A percentile compares a stretch with the other conserved stretches of the same genome.
Conservation (phyloP, 2,888 invertebrate genomes). For the Drosophila algonquin region DNA sequence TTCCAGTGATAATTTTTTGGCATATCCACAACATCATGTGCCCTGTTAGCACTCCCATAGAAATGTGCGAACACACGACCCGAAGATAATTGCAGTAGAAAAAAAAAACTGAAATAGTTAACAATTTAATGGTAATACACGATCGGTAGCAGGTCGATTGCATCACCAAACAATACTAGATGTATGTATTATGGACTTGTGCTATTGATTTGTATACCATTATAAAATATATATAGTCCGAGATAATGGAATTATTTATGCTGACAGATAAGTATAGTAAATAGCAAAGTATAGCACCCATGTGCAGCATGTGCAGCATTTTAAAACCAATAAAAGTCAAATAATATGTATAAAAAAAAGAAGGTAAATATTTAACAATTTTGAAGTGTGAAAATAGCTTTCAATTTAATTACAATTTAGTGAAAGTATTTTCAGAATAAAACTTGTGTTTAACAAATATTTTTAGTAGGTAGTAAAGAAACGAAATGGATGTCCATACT, state of each 20-base stretch:
- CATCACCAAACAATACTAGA: background rate
- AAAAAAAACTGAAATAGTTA: background rate
- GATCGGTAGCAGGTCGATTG: background rate
- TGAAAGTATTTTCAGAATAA: background rate
- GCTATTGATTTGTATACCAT: too few relatives aligned
- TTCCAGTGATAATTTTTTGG: conserved; percentile 32
- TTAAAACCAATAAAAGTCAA: background rate
- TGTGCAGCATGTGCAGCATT: background rate
- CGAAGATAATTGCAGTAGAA: background rate
- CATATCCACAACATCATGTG: background rate
- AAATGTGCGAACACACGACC: background rate
- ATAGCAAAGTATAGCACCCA: background rate
- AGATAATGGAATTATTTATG: background rate
- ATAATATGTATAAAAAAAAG: too few relatives aligned
- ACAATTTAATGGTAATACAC: background rate
- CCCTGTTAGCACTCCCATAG: background rate
- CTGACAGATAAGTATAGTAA: background rate
- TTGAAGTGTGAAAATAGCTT: background rate
- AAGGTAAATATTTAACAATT: background rate
- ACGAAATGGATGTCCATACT: conserved; percentile 59
- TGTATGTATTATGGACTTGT: background rate
- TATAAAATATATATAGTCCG: too few relatives aligned
- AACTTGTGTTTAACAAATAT: background rate
- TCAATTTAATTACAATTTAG: background rate
- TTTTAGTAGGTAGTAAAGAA: conserved; percentile 13